Base-by-base conservation (phyloP, 1,140 invertebrate genomes). In the Trachelipus rathkii region DNA sequence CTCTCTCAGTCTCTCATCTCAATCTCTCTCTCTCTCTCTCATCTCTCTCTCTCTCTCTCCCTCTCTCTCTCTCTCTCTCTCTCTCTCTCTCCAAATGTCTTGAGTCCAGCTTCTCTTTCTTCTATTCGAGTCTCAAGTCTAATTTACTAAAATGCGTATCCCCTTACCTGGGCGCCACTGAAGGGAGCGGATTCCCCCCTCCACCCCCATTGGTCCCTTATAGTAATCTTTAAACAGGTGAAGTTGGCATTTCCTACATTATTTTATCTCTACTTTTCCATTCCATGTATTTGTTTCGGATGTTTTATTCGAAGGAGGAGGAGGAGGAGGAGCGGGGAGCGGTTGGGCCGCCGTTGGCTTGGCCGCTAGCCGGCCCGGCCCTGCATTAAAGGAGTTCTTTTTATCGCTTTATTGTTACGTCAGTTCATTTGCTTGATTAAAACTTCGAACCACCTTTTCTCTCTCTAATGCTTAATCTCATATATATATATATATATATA, bases 151-250 rank as follows among this genome's bases (percentile, higher is more conserved):
- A 60, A 60, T 19, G 50, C 50, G 50, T 3, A 33, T 8, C 19
- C 19, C 19, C 50, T 60, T 60, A 60, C 50, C 50, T 60, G 50
- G 2, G 50, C 11, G 50, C 50, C 50, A 15, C 11, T 2, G 50
- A 13, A 60, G 50, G 50, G 50, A 8, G 50, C 11, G 1, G 2
- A 60, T 60, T 60, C 50, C 50, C 19, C 19, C 46, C 46, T 50
- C 15, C 46, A 9, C 15, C 15, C 46, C 50, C 19, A 15, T 19
- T 60, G 50, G 50, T 19, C 50, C 50, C 50, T 60, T 60, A 60
- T 19, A 60, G 50, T 60, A 60, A 60, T 60, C 50, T 60, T 60
- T 60, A 60, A 60, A 60, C 50, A 60, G 50, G 50, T 60, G 50
- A 60, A 60, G 50, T 60, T 60, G 50, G 50, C 8, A 60, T 60